Percentiles rank a stretch among this genome's conserved stretches.
phyloP scores from a whole-genome alignment of 2,797 vertebrate genomes.

The Lepilemur ruficaudatus region DNA sequence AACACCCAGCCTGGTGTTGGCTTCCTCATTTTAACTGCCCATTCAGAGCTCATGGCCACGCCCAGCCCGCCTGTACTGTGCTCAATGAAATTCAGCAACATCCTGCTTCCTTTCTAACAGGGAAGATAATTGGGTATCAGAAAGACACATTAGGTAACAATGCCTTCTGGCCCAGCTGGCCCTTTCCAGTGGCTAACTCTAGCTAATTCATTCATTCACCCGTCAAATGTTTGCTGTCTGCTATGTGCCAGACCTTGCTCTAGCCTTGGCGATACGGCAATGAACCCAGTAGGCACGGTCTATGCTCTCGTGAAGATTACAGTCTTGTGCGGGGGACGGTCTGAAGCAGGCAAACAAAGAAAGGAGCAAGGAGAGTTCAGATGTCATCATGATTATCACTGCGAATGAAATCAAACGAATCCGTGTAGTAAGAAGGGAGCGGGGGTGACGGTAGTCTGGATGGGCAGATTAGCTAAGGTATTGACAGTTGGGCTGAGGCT shows the following conservation, averaged over 20 bases:
- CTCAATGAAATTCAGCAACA: slow-evolving; percentile 29
- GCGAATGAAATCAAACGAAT: background rate
- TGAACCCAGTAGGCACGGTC: background rate
- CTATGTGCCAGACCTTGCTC: background rate
- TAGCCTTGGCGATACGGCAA: background rate
- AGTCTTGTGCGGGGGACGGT: background rate
- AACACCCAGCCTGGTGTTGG: background rate
- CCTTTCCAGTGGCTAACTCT: background rate
- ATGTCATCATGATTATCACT: background rate
- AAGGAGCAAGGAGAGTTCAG: background rate
- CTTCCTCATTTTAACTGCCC: slow-evolving; percentile 14
- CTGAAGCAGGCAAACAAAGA: background rate
- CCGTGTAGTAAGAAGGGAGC: background rate
- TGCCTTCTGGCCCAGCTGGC: background rate
- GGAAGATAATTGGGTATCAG: background rate
- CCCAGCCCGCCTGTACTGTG: background rate
- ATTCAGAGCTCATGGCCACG: background rate
- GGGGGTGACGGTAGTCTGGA: background rate
- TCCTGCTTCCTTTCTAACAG: background rate
- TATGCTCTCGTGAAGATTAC: background rate
- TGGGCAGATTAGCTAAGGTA: background rate
- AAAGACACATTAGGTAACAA: background rate
- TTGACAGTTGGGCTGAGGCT: background rate
- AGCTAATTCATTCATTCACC: background rate
- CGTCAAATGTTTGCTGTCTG: background rate